phyloP scores from a whole-genome alignment of 2,888 invertebrate genomes.

The Gasteruption jaculator region DNA sequence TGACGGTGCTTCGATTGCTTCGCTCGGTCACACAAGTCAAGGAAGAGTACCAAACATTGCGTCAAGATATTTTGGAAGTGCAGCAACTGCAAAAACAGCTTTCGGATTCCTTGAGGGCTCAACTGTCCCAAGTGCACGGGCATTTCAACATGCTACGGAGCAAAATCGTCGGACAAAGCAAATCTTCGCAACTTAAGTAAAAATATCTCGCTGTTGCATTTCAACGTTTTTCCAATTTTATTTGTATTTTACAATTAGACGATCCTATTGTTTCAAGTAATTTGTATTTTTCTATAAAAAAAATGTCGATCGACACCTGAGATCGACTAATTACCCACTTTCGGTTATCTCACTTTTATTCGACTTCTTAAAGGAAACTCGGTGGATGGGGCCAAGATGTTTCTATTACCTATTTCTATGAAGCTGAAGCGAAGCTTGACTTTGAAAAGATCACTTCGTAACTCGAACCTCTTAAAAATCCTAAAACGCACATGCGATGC shows the following conservation, averaged over 20 bases:
- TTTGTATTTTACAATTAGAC: neutral
- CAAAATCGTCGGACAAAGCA: slow-evolving; percentile 57
- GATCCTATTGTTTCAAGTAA: neutral
- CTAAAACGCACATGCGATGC: too few species aligned
- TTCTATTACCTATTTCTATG: slow-evolving; percentile 8
- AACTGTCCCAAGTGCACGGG: slow-evolving; percentile 69
- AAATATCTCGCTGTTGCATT: neutral
- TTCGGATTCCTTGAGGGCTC: slow-evolving; percentile 68
- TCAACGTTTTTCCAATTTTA: neutral
- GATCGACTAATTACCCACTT: slow-evolving; percentile 21
- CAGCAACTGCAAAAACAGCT: slow-evolving; percentile 77
- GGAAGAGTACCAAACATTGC: slow-evolving; percentile 74
- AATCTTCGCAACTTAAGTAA: slow-evolving; percentile 41
- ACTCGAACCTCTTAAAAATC: too few species aligned
- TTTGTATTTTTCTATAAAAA: slow-evolving; percentile 16
- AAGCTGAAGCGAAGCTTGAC: neutral
- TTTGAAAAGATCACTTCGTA: neutral
- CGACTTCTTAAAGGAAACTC: slow-evolving; percentile 19
- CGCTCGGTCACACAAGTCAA: slow-evolving; percentile 71
- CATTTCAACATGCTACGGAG: slow-evolving; percentile 71
- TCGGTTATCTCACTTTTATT: too few species aligned
- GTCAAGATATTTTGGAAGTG: slow-evolving; percentile 74
- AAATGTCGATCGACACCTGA: slow-evolving; percentile 19
- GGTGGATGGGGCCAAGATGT: slow-evolving; percentile 29
- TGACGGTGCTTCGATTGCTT: slow-evolving; percentile 69